phyloP scores from a whole-genome alignment of 2,113 vertebrate genomes.

The Bubo blakistoni region DNA sequence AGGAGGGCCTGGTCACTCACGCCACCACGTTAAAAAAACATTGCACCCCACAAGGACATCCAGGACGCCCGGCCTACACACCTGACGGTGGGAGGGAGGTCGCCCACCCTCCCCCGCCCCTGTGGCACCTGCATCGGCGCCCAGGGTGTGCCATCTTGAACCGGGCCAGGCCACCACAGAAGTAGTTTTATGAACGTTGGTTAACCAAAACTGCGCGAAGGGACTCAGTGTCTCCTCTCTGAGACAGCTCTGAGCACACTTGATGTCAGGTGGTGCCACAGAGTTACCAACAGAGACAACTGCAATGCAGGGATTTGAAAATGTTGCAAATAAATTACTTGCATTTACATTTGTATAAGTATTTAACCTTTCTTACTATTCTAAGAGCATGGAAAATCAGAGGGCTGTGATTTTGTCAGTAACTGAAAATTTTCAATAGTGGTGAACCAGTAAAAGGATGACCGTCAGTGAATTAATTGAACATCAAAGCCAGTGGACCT shows the following conservation, averaged over 20 bases:
- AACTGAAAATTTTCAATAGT: not conserved
- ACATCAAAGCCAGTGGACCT: not conserved
- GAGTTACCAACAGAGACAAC: not conserved
- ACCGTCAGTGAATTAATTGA: accelerated
- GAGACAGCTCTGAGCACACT: not conserved
- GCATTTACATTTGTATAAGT: not conserved
- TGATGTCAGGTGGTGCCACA: not conserved
- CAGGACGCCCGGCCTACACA: not conserved
- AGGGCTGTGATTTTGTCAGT: not conserved
- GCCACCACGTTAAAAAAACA: accelerated
- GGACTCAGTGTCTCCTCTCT: not conserved
- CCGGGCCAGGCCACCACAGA: not conserved
- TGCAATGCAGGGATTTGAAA: not conserved
- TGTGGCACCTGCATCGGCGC: accelerated
- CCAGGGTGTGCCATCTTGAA: not conserved
- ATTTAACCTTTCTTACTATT: not conserved
- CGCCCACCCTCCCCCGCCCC: not conserved
- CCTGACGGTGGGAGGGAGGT: not conserved
- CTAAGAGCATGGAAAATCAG: not conserved
- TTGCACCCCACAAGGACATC: accelerated
- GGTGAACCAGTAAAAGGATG: not conserved
- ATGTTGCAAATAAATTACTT: not conserved
- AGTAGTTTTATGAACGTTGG: accelerated
- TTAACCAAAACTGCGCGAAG: not conserved
- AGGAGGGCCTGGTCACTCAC: not conserved